A percentile compares a stretch with the other conserved stretches of the same genome.
Evolutionary conservation across 1,140 invertebrate species (phyloP).

Genomic region (Lerema accius): DNA sequence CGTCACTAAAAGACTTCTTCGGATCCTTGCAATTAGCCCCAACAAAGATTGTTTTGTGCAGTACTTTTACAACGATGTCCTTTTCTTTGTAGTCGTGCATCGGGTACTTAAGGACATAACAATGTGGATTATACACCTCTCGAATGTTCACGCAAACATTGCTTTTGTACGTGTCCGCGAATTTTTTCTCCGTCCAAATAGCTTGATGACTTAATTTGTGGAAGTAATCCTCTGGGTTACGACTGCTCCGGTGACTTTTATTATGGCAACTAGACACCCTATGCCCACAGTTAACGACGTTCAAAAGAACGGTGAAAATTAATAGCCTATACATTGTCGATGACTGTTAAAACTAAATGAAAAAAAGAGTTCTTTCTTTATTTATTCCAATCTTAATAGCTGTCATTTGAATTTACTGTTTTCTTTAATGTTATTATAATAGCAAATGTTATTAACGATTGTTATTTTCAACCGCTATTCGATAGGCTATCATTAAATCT

Average conservation of each 20-base stretch:
- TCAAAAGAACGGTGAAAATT: constrained; percentile 11
- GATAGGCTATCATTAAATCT: too few species aligned
- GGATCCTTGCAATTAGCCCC: background rate
- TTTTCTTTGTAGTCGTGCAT: constrained; percentile 8
- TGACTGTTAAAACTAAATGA: background rate
- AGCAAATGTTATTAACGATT: background rate
- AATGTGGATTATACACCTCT: constrained; percentile 12
- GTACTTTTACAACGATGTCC: constrained; percentile 14
- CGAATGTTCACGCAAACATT: background rate
- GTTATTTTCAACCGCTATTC: too few species aligned
- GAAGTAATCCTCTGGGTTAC: constrained; percentile 10
- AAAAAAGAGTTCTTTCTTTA: background rate
- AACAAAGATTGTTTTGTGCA: constrained; percentile 19
- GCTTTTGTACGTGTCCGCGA: constrained; percentile 7
- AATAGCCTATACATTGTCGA: constrained; percentile 24
- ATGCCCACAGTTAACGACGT: background rate
- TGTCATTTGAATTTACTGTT: constrained; percentile 12
- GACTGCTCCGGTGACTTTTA: background rate
- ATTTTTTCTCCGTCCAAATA: constrained; percentile 4
- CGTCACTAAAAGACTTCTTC: constrained; percentile 3
- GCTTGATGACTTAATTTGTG: constrained; percentile 9
- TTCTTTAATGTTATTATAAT: background rate
- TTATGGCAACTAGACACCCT: background rate
- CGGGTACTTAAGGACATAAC: constrained; percentile 18
- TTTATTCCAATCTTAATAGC: constrained; percentile 5